Base-by-base conservation (phyloP, 2,888 invertebrate species). In the Calameuta idolon region DNA sequence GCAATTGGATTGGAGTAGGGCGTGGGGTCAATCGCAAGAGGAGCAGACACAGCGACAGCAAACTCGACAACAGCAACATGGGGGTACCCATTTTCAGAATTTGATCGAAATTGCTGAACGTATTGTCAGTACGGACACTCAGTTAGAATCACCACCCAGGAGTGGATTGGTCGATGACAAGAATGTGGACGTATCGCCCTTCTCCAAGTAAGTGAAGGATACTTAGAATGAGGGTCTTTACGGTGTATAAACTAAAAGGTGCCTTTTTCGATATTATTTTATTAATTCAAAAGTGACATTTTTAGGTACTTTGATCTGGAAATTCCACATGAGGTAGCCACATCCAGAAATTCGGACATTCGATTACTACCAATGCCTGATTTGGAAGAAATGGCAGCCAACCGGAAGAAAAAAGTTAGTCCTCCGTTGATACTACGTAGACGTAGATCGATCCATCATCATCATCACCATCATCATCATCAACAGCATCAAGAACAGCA, bases 361-460 rank as follows among this genome's bases (percentile, higher is more conserved):
- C 88, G 88, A 74, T 80, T 91, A 12, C 81, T 91, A 75, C 91
- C 91, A 4, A 91, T 91, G 91, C 91, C 91, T 1, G 91, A 91
- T 75, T 80, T 91, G 23, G 91, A 91, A 40, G 91, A 91, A 69
- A 55, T 55, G 5, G 85, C 75, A 15, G 69, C 78, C 33, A 71
- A 69, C 71, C 79, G 81, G 1, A 89, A 89, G 69, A 88, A 88
- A 75, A 89, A 87, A 78, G 87, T 86, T 80, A 90, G 89, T 81
- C 90, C 91, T 30, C 91, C 91, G 0, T 90, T 90, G 71, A 91
- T 91, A 55, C 76, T 91, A 37, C 90, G 91, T 68, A 87, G 91
- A 77, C 89, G 90, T 71, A 87, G 84, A 12, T 88, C 85, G 35
- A 69, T 83, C 4, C 85, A 85, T n/a, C 82, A 85, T 23, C 68